A percentile compares a stretch with the other conserved stretches of the same genome.
These are phyloP conservation scores for Spilarctia lutea DNA, from an alignment of 2,888 invertebrate species.

Conservation along the genomic window DNA sequence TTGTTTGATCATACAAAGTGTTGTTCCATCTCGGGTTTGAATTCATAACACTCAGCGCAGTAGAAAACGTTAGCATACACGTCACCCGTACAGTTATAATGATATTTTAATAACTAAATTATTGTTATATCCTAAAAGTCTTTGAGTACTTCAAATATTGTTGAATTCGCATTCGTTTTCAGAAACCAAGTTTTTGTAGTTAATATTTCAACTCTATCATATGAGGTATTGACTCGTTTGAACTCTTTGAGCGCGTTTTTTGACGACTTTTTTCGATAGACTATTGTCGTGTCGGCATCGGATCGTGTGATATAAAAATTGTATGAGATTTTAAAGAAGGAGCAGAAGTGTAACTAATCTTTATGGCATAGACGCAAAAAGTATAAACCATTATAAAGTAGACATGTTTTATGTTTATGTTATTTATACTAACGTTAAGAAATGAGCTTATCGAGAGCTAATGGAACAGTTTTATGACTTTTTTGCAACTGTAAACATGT, in stretches of 20 bases:
- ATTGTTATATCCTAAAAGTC: too few species aligned
- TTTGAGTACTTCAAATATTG: too few species aligned
- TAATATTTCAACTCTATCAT: too few species aligned
- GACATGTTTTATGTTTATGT: constrained; percentile 31
- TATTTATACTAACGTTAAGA: constrained; percentile 34
- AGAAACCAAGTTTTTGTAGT: too few species aligned
- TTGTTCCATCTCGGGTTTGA: too few species aligned
- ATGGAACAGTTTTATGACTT: constrained; percentile 23
- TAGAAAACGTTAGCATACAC: too few species aligned
- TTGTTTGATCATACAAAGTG: too few species aligned
- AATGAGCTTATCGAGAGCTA: constrained; percentile 29
- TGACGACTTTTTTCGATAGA: not conserved
- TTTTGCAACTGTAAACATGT: not conserved
- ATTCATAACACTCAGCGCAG: too few species aligned
- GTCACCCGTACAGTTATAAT: too few species aligned
- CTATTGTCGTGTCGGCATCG: constrained; percentile 2
- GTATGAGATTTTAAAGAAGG: constrained; percentile 5
- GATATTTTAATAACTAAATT: too few species aligned
- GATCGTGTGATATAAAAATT: constrained; percentile 4
- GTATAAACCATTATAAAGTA: constrained; percentile 27
- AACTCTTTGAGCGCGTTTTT: not conserved
- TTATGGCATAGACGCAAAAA: constrained; percentile 44
- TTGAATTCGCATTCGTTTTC: too few species aligned
- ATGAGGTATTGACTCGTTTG: not conserved
- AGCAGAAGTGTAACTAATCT: constrained; percentile 39